phyloP scores from a whole-genome alignment of 2,113 vertebrate species.

The Lepisosteus osseus region DNA sequence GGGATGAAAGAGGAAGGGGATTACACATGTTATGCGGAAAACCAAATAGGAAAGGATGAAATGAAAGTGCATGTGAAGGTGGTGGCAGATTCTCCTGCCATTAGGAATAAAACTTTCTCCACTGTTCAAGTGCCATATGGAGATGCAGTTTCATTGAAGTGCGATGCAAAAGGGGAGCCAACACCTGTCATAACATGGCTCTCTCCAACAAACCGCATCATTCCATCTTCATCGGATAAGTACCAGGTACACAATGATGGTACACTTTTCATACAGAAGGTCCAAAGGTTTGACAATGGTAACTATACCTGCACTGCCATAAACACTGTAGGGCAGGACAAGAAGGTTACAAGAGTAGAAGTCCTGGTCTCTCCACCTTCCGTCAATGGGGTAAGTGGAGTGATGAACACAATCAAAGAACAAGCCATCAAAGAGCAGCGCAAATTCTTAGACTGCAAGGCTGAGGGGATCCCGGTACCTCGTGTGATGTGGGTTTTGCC shows the following conservation, averaged over 20 bases:
- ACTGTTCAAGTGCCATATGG: slow-evolving; percentile 70
- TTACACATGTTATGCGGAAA: slow-evolving; percentile 89
- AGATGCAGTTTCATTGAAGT: slow-evolving; percentile 61
- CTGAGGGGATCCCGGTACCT: slow-evolving; percentile 73
- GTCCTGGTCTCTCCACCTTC: slow-evolving; percentile 69
- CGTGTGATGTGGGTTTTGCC: slow-evolving; percentile 82
- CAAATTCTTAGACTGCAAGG: slow-evolving; percentile 71
- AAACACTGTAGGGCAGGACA: slow-evolving; percentile 76
- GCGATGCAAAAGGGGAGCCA: slow-evolving; percentile 75
- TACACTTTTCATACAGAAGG: slow-evolving; percentile 76
- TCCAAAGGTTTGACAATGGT: slow-evolving; percentile 79
- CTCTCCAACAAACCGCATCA: slow-evolving; percentile 71
- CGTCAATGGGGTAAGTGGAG: slow-evolving; percentile 67
- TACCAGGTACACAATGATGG: slow-evolving; percentile 76
- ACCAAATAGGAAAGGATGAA: slow-evolving; percentile 85
- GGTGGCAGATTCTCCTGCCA: slow-evolving; percentile 59
- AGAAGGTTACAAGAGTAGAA: slow-evolving; percentile 60
- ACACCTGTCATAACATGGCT: slow-evolving; percentile 75
- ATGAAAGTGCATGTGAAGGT: slow-evolving; percentile 83
- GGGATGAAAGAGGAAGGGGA: slow-evolving; percentile 79
- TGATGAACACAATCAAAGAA: slow-evolving; percentile 55
- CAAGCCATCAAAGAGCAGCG: slow-evolving; percentile 56
- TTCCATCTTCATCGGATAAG: slow-evolving; percentile 66
- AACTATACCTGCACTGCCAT: slow-evolving; percentile 83
- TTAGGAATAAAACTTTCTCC: slow-evolving; percentile 55